Base-by-base conservation (phyloP, 2,113 vertebrate species). In the Proteles cristata region DNA sequence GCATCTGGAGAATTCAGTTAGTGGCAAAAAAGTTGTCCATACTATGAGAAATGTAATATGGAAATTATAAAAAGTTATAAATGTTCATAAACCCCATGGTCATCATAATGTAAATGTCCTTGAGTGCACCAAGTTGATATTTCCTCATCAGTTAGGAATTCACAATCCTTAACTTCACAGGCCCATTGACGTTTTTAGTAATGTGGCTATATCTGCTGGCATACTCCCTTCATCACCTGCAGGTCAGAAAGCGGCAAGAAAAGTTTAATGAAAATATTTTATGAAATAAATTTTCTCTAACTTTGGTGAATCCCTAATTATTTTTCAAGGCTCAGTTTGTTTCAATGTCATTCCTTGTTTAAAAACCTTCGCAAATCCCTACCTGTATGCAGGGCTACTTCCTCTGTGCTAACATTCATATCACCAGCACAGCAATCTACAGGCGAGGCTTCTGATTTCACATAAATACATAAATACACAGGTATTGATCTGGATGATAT, bases 111-210 rank as follows among this genome's bases (percentile, higher is more conserved):
- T 84, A 96, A 98, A 97, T 98, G 97, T 98, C 96, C 97, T 97
- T 98, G 97, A 97, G 93, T 97, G 97, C 97, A 98, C 88, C 96
- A 91, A 84, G 97, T 97, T 96, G 97, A n/a, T 91, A 97, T 95
- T 88, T 97, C 96, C 89, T 94, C 95, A 90, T 82, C 48, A 96
- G 86, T 92, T n/a, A 88, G 93, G 94, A 98, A 96, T 74, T 66
- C 48, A 35, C 55, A 96, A 65, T 28, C 7, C 17, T 92, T 39
- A 73, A 48, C 65, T 93, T 99, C 98, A 99, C 97, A 99, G 98
- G 97, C 99, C 99, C 98, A 99, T 98, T 0, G 99, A 99, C 26
- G 99, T 99, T 98, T 99, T 99, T 68, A 99, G 98, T 97, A 99
- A 98, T 0, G 99, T 99, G n/a, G 99, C 99, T 99, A 99, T 99